Conservation (phyloP, 2,797 vertebrate genomes). For the Aulostomus chinensis region DNA sequence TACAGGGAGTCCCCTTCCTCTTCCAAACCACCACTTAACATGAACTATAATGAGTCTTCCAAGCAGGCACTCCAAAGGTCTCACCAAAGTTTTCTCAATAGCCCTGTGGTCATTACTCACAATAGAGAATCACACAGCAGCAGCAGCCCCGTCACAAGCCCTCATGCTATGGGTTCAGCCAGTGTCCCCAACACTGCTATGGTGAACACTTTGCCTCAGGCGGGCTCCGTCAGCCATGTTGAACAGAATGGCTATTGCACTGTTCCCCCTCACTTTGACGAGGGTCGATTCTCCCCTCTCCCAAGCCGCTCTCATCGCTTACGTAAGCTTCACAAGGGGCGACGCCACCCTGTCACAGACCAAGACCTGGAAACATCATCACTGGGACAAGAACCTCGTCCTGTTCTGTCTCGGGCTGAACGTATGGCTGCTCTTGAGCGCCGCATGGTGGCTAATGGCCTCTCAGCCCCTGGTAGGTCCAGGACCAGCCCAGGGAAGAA, state of each 20-base stretch:
- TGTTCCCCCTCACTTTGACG: conserved; percentile 35
- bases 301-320: conserved; percentile 63
- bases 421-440: conserved; percentile 78
- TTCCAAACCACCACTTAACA: conserved; percentile 55
- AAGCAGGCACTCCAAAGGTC: conserved; percentile 75
- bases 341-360: conserved; percentile 80
- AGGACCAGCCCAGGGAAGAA: conserved; percentile 46
- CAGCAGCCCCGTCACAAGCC: conserved; percentile 75
- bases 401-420: conserved; percentile 70
- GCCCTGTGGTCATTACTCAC: conserved; percentile 75
- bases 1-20: conserved; percentile 76
- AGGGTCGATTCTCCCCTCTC: conserved; percentile 67
- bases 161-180: conserved; percentile 74
- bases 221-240: conserved; percentile 72
- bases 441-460: conserved; percentile 83
- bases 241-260: conserved; percentile 84
- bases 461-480: conserved; percentile 66
- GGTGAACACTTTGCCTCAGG: conserved; percentile 70
- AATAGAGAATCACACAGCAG: conserved; percentile 57
- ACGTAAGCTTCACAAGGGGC: conserved; percentile 68
- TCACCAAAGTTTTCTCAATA: conserved; percentile 67
- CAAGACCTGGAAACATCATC: conserved; percentile 75
- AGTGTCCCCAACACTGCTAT: conserved; percentile 78
- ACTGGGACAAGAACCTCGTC: conserved; percentile 48
- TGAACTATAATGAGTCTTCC: conserved; percentile 62